Percentiles rank a stretch among this genome's conserved stretches.
These are phyloP conservation scores for Drosophila pegasa DNA, from an alignment of 2,888 invertebrate species.

Conservation along the genomic window DNA sequence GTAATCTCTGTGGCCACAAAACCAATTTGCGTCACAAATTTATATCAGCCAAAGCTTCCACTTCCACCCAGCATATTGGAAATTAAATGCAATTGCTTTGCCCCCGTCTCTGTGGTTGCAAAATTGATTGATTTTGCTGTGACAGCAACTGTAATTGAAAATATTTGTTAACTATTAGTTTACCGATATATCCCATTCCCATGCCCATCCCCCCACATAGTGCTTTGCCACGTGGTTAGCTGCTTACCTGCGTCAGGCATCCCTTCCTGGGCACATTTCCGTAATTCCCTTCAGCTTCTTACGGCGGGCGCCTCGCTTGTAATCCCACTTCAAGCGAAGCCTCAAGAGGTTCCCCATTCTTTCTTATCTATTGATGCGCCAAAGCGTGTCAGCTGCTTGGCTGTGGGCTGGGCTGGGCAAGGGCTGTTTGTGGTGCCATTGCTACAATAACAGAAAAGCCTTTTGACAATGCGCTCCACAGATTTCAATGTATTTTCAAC, in stretches of 20 bases:
- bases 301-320: constrained; percentile 35
- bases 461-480: constrained; percentile 69
- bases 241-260: constrained; percentile 40
- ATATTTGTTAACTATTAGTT: constrained; percentile 79
- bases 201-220: neutral
- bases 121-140: constrained; percentile 78
- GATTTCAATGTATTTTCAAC: constrained; percentile 60
- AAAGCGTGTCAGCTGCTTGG: constrained; percentile 72
- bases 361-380: constrained; percentile 72
- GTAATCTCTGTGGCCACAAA: constrained; percentile 78
- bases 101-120: constrained; percentile 58
- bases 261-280: constrained; percentile 69
- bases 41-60: constrained; percentile 43
- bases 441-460: constrained; percentile 62
- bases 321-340: constrained; percentile 70
- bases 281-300: constrained; percentile 47
- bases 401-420: constrained; percentile 1
- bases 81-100: constrained; percentile 72
- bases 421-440: constrained; percentile 27
- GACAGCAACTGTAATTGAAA: constrained; percentile 78
- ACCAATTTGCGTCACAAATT: constrained; percentile 72
- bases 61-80: constrained; percentile 33
- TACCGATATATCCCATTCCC: constrained; percentile 25
- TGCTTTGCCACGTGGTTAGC: neutral
- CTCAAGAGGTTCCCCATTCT: constrained; percentile 54